These are phyloP conservation scores for Callosobruchus maculatus DNA, from an alignment of 2,888 invertebrate species.

Conservation along the genomic window DNA sequence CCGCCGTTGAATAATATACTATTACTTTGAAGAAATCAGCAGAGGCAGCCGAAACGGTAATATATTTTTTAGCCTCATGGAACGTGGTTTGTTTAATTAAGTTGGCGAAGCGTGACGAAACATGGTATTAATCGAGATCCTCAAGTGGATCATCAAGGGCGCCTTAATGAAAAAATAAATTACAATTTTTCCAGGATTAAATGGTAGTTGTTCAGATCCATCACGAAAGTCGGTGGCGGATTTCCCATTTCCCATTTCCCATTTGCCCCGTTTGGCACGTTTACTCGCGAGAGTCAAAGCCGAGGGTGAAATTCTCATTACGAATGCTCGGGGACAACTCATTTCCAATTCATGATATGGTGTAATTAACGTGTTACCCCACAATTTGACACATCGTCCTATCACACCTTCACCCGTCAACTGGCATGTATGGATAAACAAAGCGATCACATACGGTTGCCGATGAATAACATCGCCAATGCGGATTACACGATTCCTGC, in stretches of 20 bases:
- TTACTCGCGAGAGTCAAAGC: neutral
- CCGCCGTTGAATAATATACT: too few species aligned
- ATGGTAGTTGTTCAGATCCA: neutral
- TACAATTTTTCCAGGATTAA: neutral
- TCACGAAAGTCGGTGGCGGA: neutral
- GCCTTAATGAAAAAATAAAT: neutral
- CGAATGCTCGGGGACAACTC: constrained; percentile 27
- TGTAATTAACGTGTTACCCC: constrained; percentile 27
- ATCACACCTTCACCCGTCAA: constrained; percentile 15
- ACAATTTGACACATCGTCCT: constrained; percentile 27
- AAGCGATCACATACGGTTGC: neutral
- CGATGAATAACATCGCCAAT: neutral
- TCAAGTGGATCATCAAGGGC: neutral
- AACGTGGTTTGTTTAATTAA: too few species aligned
- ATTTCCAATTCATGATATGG: constrained; percentile 28
- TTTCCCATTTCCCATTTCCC: neutral
- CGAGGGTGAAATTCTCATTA: constrained; percentile 23
- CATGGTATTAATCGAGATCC: neutral
- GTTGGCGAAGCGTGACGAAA: too few species aligned
- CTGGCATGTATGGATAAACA: neutral
- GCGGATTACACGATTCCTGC: neutral
- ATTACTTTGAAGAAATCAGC: too few species aligned
- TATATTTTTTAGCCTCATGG: too few species aligned
- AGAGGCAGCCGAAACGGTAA: too few species aligned
- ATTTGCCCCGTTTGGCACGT: neutral